phyloP scores from a whole-genome alignment of 1,140 invertebrate genomes.

The Cotesia vestalis region DNA sequence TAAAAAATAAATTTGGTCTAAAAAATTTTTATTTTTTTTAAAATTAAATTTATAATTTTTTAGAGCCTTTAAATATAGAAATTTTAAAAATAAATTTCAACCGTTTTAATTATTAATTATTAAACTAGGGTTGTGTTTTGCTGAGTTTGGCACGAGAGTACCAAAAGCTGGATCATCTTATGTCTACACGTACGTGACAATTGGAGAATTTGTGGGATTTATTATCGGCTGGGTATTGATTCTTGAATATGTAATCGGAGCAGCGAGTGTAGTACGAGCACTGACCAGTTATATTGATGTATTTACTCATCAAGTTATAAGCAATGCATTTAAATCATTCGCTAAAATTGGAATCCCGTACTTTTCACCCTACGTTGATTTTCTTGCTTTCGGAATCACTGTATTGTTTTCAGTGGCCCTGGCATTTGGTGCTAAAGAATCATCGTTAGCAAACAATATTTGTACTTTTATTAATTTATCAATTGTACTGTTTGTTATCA shows the following conservation, averaged over 20 bases:
- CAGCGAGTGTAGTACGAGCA: conserved; percentile 77
- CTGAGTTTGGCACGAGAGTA: conserved; percentile 89
- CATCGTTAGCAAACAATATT: conserved; percentile 77
- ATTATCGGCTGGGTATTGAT: conserved; percentile 90
- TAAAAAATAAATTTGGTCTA: too few species aligned
- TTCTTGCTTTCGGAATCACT: conserved; percentile 71
- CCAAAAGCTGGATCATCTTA: conserved; percentile 89
- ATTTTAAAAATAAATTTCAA: too few species aligned
- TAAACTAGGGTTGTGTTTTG: conserved; percentile 80
- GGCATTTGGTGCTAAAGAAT: conserved; percentile 80
- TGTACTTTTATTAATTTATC: conserved; percentile 78
- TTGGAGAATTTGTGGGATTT: conserved; percentile 84
- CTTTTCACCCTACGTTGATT: conserved; percentile 74
- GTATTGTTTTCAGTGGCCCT: conserved; percentile 69
- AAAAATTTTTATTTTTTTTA: too few species aligned
- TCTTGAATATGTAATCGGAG: conserved; percentile 89
- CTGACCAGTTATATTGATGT: conserved; percentile 78
- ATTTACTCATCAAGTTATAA: conserved; percentile 71
- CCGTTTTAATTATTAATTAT: neutral
- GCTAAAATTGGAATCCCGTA: conserved; percentile 69
- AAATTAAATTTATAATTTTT: too few species aligned
- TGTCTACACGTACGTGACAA: conserved; percentile 88
- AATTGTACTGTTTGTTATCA: conserved; percentile 79
- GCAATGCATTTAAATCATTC: conserved; percentile 68
- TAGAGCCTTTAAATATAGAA: too few species aligned